Percentiles rank a stretch among this genome's conserved stretches.
Evolutionary conservation across 2,888 invertebrate species (phyloP).

Genomic region (Dolichopus griseipennis): DNA sequence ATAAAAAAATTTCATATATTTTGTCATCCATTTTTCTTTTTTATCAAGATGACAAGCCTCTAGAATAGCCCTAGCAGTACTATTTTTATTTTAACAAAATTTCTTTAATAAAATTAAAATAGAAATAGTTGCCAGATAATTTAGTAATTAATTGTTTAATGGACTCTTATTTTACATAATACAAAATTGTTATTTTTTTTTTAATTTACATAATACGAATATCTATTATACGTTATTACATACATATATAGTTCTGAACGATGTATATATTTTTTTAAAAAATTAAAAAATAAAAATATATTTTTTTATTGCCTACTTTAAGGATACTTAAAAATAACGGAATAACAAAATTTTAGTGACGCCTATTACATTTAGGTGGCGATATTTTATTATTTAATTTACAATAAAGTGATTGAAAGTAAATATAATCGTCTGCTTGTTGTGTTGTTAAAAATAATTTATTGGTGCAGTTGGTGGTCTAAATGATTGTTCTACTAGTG

Average conservation of each 20-base stretch:
- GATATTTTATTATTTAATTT: no score
- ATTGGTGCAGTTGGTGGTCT: no score
- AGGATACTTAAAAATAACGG: not conserved
- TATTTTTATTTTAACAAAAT: no score
- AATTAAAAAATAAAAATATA: not conserved
- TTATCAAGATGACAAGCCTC: constrained; percentile 1
- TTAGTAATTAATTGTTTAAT: constrained; percentile 1
- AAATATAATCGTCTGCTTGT: no score
- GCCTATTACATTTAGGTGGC: not conserved
- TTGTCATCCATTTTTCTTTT: not conserved
- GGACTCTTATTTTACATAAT: not conserved
- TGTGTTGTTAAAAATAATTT: no score
- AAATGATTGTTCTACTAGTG: no score
- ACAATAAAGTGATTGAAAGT: no score
- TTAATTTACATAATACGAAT: not conserved
- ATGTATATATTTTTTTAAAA: not conserved
- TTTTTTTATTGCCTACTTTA: constrained; percentile 1
- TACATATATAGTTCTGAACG: no score
- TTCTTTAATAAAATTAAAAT: not conserved
- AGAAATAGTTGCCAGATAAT: not conserved
- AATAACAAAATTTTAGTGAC: not conserved
- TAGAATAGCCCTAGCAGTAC: not conserved
- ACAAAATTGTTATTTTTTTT: not conserved
- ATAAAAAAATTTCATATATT: not conserved
- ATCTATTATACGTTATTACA: no score